Evolutionary conservation across 1,140 invertebrate genomes (phyloP).

Genomic region (Megalonaias nervosa): DNA sequence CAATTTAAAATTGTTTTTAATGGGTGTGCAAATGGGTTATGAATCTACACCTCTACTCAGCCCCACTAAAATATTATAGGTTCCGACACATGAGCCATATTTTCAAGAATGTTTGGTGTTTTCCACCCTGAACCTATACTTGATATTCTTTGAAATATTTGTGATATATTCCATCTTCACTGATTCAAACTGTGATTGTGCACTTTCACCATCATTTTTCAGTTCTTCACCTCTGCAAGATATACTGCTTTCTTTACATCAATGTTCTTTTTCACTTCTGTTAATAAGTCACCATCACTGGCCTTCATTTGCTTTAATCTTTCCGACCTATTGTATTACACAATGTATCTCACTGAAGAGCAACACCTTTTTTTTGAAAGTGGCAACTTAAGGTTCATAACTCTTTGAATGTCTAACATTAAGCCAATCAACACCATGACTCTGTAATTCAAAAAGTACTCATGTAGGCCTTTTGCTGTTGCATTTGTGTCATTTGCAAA

Average conservation of each 20-base stretch:
- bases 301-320: background rate
- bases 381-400: too few species aligned
- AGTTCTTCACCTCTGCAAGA: background rate
- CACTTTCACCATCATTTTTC: background rate
- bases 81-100: background rate
- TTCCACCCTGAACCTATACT: background rate
- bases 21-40: too few species aligned
- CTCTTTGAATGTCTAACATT: too few species aligned
- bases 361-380: background rate
- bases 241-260: background rate
- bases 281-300: background rate
- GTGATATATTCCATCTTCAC: background rate
- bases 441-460: too few species aligned
- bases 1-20: too few species aligned
- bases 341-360: constrained; percentile 4
- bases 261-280: background rate
- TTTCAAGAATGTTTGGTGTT: background rate
- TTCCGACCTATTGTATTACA: background rate
- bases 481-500: too few species aligned
- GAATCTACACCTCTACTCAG: too few species aligned
- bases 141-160: constrained; percentile 14
- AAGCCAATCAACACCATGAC: too few species aligned
- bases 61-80: background rate
- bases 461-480: too few species aligned
- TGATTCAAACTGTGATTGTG: background rate